Percentiles rank a stretch among this genome's conserved stretches.
Evolutionary conservation across 2,797 vertebrate species (phyloP).

Genomic region (Pteronotus mesoamericanus): DNA sequence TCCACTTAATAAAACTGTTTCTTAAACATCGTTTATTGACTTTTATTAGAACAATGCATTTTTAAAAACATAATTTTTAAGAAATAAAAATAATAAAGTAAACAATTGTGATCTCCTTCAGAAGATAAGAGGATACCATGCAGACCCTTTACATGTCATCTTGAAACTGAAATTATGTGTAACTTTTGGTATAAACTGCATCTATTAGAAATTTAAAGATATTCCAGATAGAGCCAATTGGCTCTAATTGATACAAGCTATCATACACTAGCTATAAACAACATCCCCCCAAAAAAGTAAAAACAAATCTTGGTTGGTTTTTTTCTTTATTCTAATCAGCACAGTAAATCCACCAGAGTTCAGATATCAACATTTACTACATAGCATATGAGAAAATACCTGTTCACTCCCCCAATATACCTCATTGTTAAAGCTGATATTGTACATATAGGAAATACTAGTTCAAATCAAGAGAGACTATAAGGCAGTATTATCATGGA

Average conservation of each 20-base stretch:
- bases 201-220: slow-evolving; percentile 30
- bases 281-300: neutral
- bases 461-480: slow-evolving; percentile 53
- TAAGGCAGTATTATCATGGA: slow-evolving; percentile 32
- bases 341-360: slow-evolving; percentile 30
- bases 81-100: slow-evolving; percentile 41
- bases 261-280: neutral
- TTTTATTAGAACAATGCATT: neutral
- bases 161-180: slow-evolving; percentile 21
- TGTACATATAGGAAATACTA: slow-evolving; percentile 31
- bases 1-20: slow-evolving; percentile 19
- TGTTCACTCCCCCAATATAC: neutral
- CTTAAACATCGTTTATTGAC: slow-evolving; percentile 1
- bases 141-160: neutral
- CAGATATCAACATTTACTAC: neutral
- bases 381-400: slow-evolving; percentile 36
- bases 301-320: neutral
- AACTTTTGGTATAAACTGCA: neutral
- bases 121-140: neutral
- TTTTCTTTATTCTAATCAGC: neutral
- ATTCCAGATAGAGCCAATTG: neutral
- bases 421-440: slow-evolving; percentile 38
- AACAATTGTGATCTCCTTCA: neutral
- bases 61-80: slow-evolving; percentile 37
- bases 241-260: neutral